Evolutionary conservation across 1,140 invertebrate genomes (phyloP), one percentile per base, ranked within the genome.

Genomic region (Orius laevigatus): DNA sequence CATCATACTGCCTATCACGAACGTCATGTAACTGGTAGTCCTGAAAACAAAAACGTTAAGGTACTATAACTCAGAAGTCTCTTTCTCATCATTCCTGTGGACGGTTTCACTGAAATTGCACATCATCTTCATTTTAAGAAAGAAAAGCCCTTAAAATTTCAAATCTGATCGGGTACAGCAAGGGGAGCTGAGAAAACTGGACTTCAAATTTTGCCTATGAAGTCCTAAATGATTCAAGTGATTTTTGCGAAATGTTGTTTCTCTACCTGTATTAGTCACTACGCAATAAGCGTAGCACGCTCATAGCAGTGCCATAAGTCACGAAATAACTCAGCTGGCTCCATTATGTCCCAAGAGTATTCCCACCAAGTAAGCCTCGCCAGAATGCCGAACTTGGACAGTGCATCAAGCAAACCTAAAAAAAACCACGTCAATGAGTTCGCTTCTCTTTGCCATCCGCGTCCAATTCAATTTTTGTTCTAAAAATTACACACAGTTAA

Each of bases 311-410:
- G 19, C 88, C 91, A 63, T 98, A 98, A 1, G 95, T 98, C 25
- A 98, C 90, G 64, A 98, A 98, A 67, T 98, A 99, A 3, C 95
- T 98, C 48, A 98, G n/a, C 88, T 1, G 96, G 96, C 66, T 99
- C 95, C 91, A 98, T 98, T 60, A 98, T 98, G 67, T 98, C 94
- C 93, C 93, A 98, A 0, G 90, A 95, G 67, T 98, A 99, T 69
- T 98, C 95, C 87, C 90, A 98, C 93, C 93, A 98, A 2, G 94
- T 98, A 0, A 98, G 72, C 44, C 95, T 73, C 1, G 92, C 93
- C 40, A 98, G 70, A 16, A 95, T 80, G 16, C 95, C 95, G 66
- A 97, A 96, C 69, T n/a, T 99, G 95, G 11, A 95, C 75, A 0
- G 89, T n/a, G 89, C 92, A 98, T 98, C n/a, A 15, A 93, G 65